Percentiles rank a stretch among this genome's conserved stretches.
phyloP scores from a whole-genome alignment of 1,140 invertebrate genomes.

The Arion vulgaris region DNA sequence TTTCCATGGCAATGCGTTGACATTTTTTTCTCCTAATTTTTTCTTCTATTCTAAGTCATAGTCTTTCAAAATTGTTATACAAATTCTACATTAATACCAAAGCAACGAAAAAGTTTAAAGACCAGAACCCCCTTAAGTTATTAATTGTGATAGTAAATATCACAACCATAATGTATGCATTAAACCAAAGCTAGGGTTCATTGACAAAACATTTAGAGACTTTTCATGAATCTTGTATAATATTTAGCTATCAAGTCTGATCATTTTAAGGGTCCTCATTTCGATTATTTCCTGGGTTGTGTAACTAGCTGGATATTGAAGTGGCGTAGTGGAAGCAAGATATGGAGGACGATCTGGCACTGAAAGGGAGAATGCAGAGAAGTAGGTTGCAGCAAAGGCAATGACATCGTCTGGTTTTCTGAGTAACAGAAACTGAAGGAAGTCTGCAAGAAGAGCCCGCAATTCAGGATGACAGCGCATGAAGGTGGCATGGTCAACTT shows the following conservation, averaged over 20 bases:
- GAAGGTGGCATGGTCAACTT: constrained; percentile 68
- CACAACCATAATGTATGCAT: no score
- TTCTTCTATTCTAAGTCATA: no score
- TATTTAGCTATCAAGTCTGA: constrained; percentile 35
- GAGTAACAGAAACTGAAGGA: constrained; percentile 71
- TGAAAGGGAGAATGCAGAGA: constrained; percentile 68
- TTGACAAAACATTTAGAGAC: no score
- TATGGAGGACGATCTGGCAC: constrained; percentile 65
- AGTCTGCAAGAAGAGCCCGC: constrained; percentile 70
- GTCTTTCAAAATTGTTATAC: no score
- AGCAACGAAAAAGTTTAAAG: no score
- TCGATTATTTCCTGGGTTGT: constrained; percentile 66
- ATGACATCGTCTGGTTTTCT: constrained; percentile 71
- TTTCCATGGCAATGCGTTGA: no score
- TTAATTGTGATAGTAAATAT: no score
- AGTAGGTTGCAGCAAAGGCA: constrained; percentile 71
- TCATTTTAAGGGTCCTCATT: constrained; percentile 57
- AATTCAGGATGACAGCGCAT: constrained; percentile 71
- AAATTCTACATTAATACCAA: no score
- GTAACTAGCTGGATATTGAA: constrained; percentile 66
- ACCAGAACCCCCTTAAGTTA: no score
- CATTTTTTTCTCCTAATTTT: no score
- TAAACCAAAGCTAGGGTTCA: no score
- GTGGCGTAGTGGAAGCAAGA: constrained; percentile 59
- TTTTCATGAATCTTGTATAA: no score